phyloP scores from a whole-genome alignment of 2,113 vertebrate genomes.

The Nycticorax nycticorax region DNA sequence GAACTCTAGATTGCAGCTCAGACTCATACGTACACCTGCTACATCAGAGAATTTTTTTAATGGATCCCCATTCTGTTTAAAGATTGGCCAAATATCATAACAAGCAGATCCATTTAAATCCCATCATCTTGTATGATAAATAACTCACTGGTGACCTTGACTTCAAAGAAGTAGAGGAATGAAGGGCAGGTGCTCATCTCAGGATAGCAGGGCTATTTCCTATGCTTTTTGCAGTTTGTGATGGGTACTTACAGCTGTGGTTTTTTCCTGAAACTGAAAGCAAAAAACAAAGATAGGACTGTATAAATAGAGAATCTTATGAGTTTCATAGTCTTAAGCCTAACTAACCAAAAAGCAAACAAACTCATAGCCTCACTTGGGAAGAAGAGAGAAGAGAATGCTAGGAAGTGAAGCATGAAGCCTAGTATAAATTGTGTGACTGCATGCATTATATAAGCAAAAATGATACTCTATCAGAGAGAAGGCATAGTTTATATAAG shows the following conservation, averaged over 20 bases:
- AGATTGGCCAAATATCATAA: background rate
- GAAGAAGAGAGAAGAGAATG: background rate
- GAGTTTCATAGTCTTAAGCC: background rate
- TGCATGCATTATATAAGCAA: slow-evolving; percentile 25
- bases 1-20: background rate
- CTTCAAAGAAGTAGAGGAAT: background rate
- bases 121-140: background rate
- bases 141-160: background rate
- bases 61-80: background rate
- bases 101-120: background rate
- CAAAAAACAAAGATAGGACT: background rate
- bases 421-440: background rate
- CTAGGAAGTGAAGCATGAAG: slow-evolving; percentile 22
- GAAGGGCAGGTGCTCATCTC: background rate
- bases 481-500: background rate
- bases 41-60: background rate
- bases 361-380: background rate
- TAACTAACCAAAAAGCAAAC: slow-evolving; percentile 42
- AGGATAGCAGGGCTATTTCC: background rate
- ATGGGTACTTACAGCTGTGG: background rate
- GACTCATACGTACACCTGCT: background rate
- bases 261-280: background rate
- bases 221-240: background rate
- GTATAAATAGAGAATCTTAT: background rate
- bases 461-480: background rate